These are phyloP conservation scores for Tetragonisca angustula DNA, from an alignment of 2,888 invertebrate genomes.

Conservation along the genomic window DNA sequence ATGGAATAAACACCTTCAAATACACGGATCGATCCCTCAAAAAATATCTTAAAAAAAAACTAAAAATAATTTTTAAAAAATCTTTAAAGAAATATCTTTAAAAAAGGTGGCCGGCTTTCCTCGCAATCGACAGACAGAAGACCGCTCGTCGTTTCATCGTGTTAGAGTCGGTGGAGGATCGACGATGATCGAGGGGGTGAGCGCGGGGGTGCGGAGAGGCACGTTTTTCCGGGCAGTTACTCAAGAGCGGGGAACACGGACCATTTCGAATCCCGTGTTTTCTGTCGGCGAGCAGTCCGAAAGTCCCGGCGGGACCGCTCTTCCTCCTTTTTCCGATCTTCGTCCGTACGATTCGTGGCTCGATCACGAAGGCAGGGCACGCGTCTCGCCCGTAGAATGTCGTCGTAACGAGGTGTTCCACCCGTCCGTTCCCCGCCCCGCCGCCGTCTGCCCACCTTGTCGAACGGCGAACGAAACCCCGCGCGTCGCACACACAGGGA, in stretches of 20 bases:
- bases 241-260: conserved; percentile 33
- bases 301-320: conserved; percentile 68
- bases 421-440: conserved; percentile 43
- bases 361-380: conserved; percentile 84
- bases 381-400: conserved; percentile 83
- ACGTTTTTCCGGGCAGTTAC: conserved; percentile 45
- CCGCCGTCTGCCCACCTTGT: background rate
- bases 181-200: too few relatives aligned
- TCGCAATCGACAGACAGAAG: too few relatives aligned
- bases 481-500: background rate
- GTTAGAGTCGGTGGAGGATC: too few relatives aligned
- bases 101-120: too few relatives aligned
- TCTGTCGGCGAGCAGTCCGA: conserved; percentile 62
- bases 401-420: conserved; percentile 83
- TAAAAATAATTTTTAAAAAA: too few relatives aligned
- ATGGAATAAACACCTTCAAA: too few relatives aligned
- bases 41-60: too few relatives aligned
- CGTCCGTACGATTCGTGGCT: conserved; percentile 65
- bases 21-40: too few relatives aligned
- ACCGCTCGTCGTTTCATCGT: too few relatives aligned
- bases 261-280: conserved; percentile 56
- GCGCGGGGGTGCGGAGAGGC: conserved; percentile 16
- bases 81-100: too few relatives aligned
- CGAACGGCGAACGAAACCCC: conserved; percentile 10
- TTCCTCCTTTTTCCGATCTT: conserved; percentile 60